phyloP scores from a whole-genome alignment of 2,888 invertebrate species.

The Plebejus melissa region DNA sequence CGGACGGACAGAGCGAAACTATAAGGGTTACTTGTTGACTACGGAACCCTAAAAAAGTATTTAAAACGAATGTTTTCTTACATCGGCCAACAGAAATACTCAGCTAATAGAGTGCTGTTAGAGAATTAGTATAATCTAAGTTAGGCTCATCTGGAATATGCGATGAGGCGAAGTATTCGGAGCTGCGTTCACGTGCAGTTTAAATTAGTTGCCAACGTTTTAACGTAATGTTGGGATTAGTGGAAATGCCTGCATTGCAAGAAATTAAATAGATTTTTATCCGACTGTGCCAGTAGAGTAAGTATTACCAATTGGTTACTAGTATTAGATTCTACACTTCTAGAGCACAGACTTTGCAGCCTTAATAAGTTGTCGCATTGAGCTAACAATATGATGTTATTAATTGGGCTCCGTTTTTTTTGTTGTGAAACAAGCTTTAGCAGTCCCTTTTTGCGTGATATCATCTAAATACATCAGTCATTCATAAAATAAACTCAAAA shows the following conservation, averaged over 20 bases:
- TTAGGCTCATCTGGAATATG: conserved; percentile 25
- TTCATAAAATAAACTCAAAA: not conserved
- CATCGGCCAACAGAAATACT: not conserved
- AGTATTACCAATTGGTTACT: not conserved
- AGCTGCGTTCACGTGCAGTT: conserved; percentile 11
- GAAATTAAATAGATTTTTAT: not conserved
- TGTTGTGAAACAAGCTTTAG: too few species aligned
- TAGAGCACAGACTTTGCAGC: too few species aligned
- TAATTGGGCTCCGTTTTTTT: too few species aligned
- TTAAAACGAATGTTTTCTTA: not conserved
- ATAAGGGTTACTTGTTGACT: too few species aligned
- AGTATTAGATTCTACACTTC: too few species aligned
- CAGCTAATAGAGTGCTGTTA: not conserved
- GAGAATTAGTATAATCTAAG: conserved; percentile 17
- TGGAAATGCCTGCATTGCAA: not conserved
- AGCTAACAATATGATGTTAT: too few species aligned
- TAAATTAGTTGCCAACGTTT: not conserved
- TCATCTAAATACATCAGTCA: too few species aligned
- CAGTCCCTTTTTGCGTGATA: too few species aligned
- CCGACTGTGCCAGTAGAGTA: not conserved
- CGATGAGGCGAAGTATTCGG: conserved; percentile 4
- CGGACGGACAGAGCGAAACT: too few species aligned
- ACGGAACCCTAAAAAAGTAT: too few species aligned
- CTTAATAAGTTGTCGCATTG: too few species aligned
- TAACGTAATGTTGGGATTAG: not conserved